Evolutionary conservation across 2,888 invertebrate species (phyloP), one percentile per base, ranked within the genome.

Genomic region (Limnephilus rhombicus): DNA sequence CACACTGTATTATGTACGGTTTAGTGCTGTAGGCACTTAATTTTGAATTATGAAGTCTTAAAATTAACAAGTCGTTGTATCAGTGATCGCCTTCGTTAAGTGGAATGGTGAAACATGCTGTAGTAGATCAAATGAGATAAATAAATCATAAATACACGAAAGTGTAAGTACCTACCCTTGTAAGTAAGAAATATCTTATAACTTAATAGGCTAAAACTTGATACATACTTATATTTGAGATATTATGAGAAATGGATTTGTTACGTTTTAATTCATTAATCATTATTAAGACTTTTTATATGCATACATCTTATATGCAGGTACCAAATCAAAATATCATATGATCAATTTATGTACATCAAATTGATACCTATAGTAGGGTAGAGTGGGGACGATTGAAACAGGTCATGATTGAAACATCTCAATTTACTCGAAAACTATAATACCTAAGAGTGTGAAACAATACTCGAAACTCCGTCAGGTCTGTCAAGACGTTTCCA

Each of bases 51-150:
- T 90, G 92, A 92, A 82, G 89, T 87, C 41, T 83, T 83, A 90
- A 90, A 92, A 92, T 92, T 92, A 92, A 92, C 92, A 90, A 68
- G 31, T 89, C 92, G 92, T 92, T 92, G 83, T 92, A 90, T 83
- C 90, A 31, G n/a, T 34, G 80, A 89, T 89, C 89, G 37, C 89
- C 81, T n/a, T n/a, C 24, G n/a, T 37, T 81, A 81, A 89, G 81
- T 81, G 89, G 41, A 80, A 81, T 41, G 68, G 29, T 37, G 88
- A 31, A 53, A 87, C 29, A 83, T 37, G 83, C 18, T 83, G 41
- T 41, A 83, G 18, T 83, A 34, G 83, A 83, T 34, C 82, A 37
- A 83, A 18, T 31, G 4, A 34, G 34, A 83, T 83, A 83, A 83
- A 83, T 83, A 68, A 68, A 68, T 68, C 68, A 68, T 68, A 68